Evolutionary conservation across 2,797 vertebrate genomes (phyloP).

Genomic region (Discoglossus pictus): DNA sequence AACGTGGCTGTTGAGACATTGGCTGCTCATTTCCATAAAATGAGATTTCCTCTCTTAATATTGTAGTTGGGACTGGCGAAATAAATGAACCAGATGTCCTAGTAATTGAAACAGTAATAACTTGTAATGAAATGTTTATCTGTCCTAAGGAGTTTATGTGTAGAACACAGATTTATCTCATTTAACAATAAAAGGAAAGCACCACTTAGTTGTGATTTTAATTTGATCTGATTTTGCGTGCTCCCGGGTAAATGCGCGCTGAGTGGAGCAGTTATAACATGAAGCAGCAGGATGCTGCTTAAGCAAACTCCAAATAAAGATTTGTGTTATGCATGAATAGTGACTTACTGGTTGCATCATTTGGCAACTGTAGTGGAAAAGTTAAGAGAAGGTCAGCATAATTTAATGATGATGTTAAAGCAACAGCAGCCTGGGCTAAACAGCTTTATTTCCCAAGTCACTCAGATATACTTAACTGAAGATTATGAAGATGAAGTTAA

Average conservation of each 20-base stretch:
- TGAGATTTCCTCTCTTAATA: constrained; percentile 21
- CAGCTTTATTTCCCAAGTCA: too few relatives aligned
- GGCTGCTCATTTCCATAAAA: constrained; percentile 27
- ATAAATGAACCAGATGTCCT: constrained; percentile 59
- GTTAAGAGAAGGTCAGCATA: constrained; percentile 1
- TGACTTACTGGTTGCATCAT: constrained; percentile 16
- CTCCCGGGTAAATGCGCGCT: constrained; percentile 39
- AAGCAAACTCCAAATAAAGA: constrained; percentile 45
- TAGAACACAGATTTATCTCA: constrained; percentile 55
- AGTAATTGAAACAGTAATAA: constrained; percentile 48
- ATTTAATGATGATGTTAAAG: neutral
- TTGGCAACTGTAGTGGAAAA: constrained; percentile 19
- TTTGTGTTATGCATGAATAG: constrained; percentile 21
- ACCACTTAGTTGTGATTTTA: constrained; percentile 54
- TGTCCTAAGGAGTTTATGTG: constrained; percentile 56
- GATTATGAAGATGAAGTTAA: too few relatives aligned
- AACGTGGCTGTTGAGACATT: constrained; percentile 2
- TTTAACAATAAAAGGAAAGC: constrained; percentile 51
- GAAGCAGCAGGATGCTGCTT: constrained; percentile 31
- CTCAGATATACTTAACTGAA: too few relatives aligned
- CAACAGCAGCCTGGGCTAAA: constrained; percentile 1
- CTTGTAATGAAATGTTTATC: constrained; percentile 50
- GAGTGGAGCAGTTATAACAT: constrained; percentile 32
- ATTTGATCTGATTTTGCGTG: constrained; percentile 52
- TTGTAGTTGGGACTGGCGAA: constrained; percentile 6